phyloP scores from a whole-genome alignment of 2,113 vertebrate species.

The Lophius piscatorius region DNA sequence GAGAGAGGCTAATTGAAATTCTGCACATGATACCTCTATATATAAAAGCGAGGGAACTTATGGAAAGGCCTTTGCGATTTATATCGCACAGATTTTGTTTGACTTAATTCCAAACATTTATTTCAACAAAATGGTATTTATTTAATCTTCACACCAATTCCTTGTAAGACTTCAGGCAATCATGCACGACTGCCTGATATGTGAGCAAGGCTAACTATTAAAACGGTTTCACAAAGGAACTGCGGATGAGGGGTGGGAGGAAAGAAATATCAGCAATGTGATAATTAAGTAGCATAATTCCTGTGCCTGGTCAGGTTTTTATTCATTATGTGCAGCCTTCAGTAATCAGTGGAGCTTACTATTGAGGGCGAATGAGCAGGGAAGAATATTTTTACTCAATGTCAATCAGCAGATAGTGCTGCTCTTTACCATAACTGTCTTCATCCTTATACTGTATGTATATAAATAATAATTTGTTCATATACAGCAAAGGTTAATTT shows the following conservation, averaged over 20 bases:
- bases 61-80: not conserved
- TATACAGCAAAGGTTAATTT: conserved; percentile 19
- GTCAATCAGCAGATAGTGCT: conserved; percentile 23
- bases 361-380: conserved; percentile 47
- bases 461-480: no score
- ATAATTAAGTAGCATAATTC: conserved; percentile 66
- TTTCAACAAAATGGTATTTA: conserved; percentile 16
- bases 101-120: no score
- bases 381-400: conserved; percentile 51
- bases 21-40: no score
- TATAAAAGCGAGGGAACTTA: not conserved
- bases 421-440: conserved; percentile 6
- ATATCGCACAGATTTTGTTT: conserved; percentile 9
- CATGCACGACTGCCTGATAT: conserved; percentile 10
- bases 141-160: conserved; percentile 19
- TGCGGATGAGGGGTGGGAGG: conserved; percentile 18
- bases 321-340: conserved; percentile 64
- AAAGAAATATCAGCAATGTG: conserved; percentile 51
- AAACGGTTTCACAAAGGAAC: conserved; percentile 42
- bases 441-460: not conserved
- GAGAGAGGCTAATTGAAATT: conserved; percentile 36
- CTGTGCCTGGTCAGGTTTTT: conserved; percentile 60
- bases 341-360: conserved; percentile 67
- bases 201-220: conserved; percentile 50
- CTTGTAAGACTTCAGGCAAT: conserved; percentile 20